These are phyloP conservation scores for Brachionus rotundiformis DNA, from an alignment of 1,140 invertebrate species.

Conservation along the genomic window DNA sequence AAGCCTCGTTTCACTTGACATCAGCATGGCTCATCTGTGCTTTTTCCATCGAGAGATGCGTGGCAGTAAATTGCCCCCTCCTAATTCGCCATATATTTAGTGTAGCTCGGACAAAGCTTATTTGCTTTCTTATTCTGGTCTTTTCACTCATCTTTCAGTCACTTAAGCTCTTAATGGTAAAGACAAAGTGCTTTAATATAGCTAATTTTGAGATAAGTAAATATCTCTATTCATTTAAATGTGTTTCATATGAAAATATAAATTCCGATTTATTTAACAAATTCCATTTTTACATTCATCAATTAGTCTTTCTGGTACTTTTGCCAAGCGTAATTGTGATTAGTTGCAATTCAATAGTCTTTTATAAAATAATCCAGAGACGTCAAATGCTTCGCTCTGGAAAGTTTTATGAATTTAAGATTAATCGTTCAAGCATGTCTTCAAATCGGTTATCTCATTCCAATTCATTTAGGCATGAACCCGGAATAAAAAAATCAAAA, in stretches of 20 bases:
- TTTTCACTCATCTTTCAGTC: conserved; percentile 12
- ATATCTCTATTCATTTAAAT: background rate
- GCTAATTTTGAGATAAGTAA: background rate
- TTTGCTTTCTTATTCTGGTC: background rate
- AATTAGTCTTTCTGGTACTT: conserved; percentile 29
- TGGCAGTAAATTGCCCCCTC: conserved; percentile 20
- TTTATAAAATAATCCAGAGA: conserved; percentile 26
- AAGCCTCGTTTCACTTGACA: conserved; percentile 24
- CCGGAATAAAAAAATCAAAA: background rate
- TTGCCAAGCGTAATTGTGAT: conserved; percentile 25
- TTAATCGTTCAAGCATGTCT: background rate
- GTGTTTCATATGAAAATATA: background rate
- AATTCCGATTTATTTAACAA: conserved; percentile 12
- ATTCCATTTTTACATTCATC: conserved; percentile 41
- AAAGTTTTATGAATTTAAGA: conserved; percentile 4
- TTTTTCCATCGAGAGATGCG: conserved; percentile 22
- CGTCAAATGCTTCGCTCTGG: background rate
- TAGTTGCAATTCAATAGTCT: conserved; percentile 19
- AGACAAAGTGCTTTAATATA: background rate
- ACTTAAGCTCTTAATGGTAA: background rate
- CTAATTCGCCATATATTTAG: conserved; percentile 32
- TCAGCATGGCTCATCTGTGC: conserved; percentile 34
- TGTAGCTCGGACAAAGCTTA: background rate
- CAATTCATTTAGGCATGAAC: background rate
- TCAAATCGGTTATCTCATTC: background rate